Base-by-base conservation (phyloP, 2,888 invertebrate genomes). In the Saturnia pavonia region DNA sequence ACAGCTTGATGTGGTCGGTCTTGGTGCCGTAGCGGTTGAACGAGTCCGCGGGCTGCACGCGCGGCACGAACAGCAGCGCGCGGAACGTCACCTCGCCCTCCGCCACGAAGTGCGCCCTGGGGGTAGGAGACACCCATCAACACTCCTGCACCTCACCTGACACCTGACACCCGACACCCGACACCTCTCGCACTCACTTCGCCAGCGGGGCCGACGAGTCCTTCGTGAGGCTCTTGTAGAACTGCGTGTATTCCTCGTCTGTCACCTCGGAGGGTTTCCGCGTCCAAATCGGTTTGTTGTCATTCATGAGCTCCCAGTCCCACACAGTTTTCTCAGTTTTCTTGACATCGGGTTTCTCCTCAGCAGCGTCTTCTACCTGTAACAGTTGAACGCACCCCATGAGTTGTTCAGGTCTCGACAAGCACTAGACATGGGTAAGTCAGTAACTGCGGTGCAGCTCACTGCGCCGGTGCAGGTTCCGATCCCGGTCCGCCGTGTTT, bases 31-130 rank as follows among this genome's bases (percentile, higher is more conserved):
- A 99, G 86, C 96, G 96, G 92, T 98, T 98, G 95, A 99, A 99
- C 81, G 97, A 97, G 88, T 99, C 99, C 14, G 96, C 95, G 1
- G 99, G 99, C 85, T 99, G 97, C 51, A 96, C 95, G 88, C 96
- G 96, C 66, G 99, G 99, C 75, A 99, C 96, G 93, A 97, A 99
- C 74, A 99, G 94, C 76, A 99, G 95, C 72, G 99, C 97, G 89
- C 99, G 99, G 95, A 99, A 99, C 11, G 99, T 98, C 11, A 99
- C 99, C 94, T 99, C 99, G 75, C 99, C 99, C 94, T 99, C 99
- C 40, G 99, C 99, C 74, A 98, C 96, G 91, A 99, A 99, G 93
- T 99, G 99, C 8, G 97, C 97, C 86, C 87, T 85, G 85, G 9
- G n/a, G n/a, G n/a, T n/a, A n/a, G n/a, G n/a, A n/a, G n/a, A n/a